Evolutionary conservation across 2,113 vertebrate species (phyloP).

Genomic region (Asarcornis scutulata): DNA sequence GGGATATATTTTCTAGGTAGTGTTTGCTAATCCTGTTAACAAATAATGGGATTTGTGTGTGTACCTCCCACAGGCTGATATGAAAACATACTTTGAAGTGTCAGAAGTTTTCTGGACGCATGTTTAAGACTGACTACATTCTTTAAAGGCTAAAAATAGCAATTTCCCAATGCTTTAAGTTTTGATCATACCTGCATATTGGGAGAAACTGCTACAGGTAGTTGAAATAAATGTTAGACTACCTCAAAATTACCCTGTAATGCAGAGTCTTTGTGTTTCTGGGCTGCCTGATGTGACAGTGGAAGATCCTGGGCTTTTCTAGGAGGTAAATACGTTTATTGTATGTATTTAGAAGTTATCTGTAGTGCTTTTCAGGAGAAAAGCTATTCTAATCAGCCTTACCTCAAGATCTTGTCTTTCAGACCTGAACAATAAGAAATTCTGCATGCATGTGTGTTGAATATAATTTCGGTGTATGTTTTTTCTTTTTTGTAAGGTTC

Average conservation of each 20-base stretch:
- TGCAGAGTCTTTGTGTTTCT: background rate
- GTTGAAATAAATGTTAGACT: background rate
- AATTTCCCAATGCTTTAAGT: background rate
- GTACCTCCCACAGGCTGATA: background rate
- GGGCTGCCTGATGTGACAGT: background rate
- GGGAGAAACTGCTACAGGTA: background rate
- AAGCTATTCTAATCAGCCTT: background rate
- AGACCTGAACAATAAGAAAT: background rate
- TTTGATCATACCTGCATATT: background rate
- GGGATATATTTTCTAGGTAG: constrained; percentile 32
- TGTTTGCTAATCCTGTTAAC: constrained; percentile 39
- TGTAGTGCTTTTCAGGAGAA: background rate
- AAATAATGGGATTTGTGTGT: constrained; percentile 47
- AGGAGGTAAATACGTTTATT: background rate
- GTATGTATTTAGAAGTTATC: background rate
- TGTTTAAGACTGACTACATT: background rate
- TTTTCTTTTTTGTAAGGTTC: constrained; percentile 22
- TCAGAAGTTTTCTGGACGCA: background rate
- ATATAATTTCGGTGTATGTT: background rate
- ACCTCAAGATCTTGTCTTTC: background rate
- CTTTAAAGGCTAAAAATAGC: background rate
- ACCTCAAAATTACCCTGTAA: background rate
- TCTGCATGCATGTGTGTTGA: constrained; percentile 8
- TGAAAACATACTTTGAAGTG: constrained; percentile 16
- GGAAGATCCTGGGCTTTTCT: background rate